Percentiles rank a stretch among this genome's conserved stretches.
Conservation (phyloP, 1,140 invertebrate genomes). For the Orchestia grillus region DNA sequence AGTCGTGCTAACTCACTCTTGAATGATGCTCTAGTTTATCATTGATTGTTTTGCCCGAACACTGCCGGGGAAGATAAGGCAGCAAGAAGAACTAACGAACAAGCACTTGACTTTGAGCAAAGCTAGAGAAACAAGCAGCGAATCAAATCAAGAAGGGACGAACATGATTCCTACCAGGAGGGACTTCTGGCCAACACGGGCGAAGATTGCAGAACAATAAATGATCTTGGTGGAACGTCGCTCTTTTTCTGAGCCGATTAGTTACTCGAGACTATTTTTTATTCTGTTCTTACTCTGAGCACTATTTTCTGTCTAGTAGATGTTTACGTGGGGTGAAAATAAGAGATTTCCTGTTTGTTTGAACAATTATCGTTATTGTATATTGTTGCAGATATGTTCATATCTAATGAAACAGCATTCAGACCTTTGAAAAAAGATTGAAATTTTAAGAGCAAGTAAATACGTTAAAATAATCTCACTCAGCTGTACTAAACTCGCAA, state of each 20-base stretch:
- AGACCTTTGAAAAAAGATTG: neutral
- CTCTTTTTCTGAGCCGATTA: neutral
- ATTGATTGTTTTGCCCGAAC: neutral
- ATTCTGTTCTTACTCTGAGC: neutral
- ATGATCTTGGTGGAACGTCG: neutral
- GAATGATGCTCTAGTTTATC: neutral
- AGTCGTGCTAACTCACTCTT: neutral
- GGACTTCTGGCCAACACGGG: neutral
- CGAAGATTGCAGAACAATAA: neutral
- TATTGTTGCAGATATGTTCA: neutral
- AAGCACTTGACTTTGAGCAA: neutral
- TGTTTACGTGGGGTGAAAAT: neutral
- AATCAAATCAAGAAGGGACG: neutral
- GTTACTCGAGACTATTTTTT: neutral
- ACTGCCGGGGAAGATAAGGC: neutral
- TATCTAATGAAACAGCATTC: neutral
- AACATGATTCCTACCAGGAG: neutral
- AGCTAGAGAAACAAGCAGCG: neutral
- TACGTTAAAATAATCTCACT: too few species aligned
- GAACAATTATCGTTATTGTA: neutral
- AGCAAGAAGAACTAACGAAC: neutral
- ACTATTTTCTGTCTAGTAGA: neutral
- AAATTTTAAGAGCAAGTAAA: too few species aligned
- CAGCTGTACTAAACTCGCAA: too few species aligned
- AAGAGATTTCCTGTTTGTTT: neutral